Evolutionary conservation across 2,797 vertebrate species (phyloP).

Genomic region (Buphagus erythrorhynchus): DNA sequence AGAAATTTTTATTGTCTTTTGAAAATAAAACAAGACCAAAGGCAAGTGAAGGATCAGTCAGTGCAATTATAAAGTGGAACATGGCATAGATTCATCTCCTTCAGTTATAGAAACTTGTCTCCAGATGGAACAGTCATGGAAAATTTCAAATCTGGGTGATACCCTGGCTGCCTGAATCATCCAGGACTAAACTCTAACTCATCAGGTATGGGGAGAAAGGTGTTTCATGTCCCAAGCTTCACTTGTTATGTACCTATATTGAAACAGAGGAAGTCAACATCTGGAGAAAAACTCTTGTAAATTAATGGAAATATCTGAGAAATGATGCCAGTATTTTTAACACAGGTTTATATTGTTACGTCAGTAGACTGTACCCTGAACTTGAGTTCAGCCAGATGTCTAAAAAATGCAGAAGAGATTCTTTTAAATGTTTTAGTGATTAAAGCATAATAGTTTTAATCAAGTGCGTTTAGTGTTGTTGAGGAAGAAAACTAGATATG

Average conservation of each 20-base stretch:
- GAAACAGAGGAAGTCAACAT: not conserved
- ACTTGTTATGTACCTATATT: not conserved
- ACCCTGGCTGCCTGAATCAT: not conserved
- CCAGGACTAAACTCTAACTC: not conserved
- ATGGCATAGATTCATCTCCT: not conserved
- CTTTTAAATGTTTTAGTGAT: not conserved
- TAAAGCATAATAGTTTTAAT: not conserved
- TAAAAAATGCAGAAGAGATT: not conserved
- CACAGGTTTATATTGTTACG: not conserved
- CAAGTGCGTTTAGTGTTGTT: not conserved
- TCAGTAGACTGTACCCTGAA: not conserved
- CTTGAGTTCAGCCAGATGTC: not conserved
- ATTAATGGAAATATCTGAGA: not conserved
- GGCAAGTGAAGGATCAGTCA: not conserved
- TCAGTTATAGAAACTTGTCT: not conserved
- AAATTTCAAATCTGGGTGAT: not conserved
- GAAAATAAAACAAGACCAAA: not conserved
- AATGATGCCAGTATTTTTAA: not conserved
- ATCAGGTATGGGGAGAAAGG: not conserved
- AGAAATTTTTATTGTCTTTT: not conserved
- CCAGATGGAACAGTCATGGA: not conserved
- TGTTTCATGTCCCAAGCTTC: not conserved
- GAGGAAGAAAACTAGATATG: not conserved
- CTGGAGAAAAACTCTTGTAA: not conserved
- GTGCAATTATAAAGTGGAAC: not conserved